Base-by-base conservation (phyloP, 2,797 vertebrate genomes). In the Sarcoramphus papa region DNA sequence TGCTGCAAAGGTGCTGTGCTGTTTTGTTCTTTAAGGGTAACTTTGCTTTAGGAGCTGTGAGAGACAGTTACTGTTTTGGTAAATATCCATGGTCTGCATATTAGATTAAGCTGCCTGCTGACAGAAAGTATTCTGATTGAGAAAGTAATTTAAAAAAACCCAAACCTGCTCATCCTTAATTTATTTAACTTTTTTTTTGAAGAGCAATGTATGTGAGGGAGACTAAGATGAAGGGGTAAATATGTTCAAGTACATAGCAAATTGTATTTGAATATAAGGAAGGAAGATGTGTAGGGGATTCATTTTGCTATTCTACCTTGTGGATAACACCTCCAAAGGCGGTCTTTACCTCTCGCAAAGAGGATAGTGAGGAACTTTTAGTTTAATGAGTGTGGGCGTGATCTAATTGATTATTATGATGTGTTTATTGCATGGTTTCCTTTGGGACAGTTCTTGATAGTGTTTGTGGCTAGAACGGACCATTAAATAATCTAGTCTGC, bases 51-150 rank as follows among this genome's bases (percentile, higher is more conserved):
- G 59, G 35, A 94, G 41, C 27, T 81, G 12, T 31, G 69, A 93
- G 60, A 80, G 14, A 31, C 30, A 51, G 56, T 70, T 94, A n/a
- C 35, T 83, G 31, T 51, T 88, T 67, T 81, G 73, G 33, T 94
- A 78, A 63, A 67, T 74, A 65, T 50, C 23, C 5, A 10, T 37
- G 31, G 73, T 84, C 88, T 93, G 31, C n/a, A 25, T 70, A 56
- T 78, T 92, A 75, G 16, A 83, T 91, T 65, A 88, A 84, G 65
- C n/a, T 92, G 51, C 56, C 57, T 78, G 57, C 65, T 91, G 65
- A 48, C n/a, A 81, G 69, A 91, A 95, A 78, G 84, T 81, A 78
- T 16, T 93, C 65, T 87, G 78, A 93, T 78, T 84, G 62, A 88
- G 79, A 65, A 92, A 27, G 30, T 69, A 92, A 88, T 87, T 87